A percentile compares a stretch with the other conserved stretches of the same genome.
Conservation (phyloP, 1,140 invertebrate genomes). For the Brachionus rubens region DNA sequence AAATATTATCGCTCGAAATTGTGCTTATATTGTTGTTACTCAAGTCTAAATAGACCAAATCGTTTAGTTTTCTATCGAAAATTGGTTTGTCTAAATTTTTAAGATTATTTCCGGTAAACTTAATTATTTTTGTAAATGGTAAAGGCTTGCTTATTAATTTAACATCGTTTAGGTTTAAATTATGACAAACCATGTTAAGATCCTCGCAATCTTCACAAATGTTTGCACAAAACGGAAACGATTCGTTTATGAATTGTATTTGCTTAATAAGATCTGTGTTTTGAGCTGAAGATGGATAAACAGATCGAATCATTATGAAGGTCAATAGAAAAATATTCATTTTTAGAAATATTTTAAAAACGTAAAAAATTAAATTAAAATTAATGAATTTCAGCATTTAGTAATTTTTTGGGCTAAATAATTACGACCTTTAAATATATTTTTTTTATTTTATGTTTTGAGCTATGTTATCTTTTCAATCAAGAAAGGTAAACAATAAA, state of each 20-base stretch:
- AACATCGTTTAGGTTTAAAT: not conserved
- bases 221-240: not conserved
- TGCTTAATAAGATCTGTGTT: not conserved
- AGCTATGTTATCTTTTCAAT: not conserved
- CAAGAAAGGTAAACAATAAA: not conserved
- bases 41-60: not conserved
- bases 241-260: not conserved
- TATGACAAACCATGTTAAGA: not conserved
- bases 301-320: no score
- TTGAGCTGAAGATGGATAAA: no score
- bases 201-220: not conserved
- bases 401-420: not conserved
- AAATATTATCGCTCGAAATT: not conserved
- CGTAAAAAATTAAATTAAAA: no score
- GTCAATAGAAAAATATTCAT: no score
- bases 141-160: not conserved
- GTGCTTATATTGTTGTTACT: constrained; percentile 1
- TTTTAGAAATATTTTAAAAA: no score
- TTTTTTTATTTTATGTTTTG: not conserved
- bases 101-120: constrained; percentile 6
- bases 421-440: not conserved
- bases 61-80: not conserved
- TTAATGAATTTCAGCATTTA: not conserved
- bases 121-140: not conserved
- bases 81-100: not conserved